Evolutionary conservation across 2,797 vertebrate genomes (phyloP).

Genomic region (Melanotaenia boesemani): DNA sequence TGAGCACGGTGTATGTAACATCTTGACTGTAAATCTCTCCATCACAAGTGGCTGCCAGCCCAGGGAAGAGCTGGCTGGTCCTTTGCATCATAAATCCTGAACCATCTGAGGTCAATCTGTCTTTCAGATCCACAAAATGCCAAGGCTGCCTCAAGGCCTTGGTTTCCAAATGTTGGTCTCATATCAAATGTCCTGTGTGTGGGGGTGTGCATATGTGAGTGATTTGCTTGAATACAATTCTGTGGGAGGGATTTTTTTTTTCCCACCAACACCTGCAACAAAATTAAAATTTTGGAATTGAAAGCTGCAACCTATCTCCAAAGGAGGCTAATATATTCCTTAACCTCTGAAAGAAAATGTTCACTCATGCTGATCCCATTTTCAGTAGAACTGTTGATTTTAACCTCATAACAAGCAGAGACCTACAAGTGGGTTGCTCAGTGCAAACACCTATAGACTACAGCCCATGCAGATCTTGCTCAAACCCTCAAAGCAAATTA

Average conservation of each 20-base stretch:
- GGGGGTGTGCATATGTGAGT: constrained; percentile 10
- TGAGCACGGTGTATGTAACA: constrained; percentile 43
- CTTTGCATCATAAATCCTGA: constrained; percentile 67
- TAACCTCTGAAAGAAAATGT: not conserved
- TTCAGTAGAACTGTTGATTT: not conserved
- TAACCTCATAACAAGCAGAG: not conserved
- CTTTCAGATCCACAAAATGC: constrained; percentile 63
- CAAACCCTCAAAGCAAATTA: constrained; percentile 1
- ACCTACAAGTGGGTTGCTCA: not conserved
- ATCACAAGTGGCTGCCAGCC: constrained; percentile 52
- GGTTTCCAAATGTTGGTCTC: constrained; percentile 49
- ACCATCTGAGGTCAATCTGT: constrained; percentile 70
- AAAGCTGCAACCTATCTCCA: not conserved
- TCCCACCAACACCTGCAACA: constrained; percentile 25
- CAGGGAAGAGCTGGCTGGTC: constrained; percentile 59
- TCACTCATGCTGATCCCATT: not conserved
- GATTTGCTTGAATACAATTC: constrained; percentile 16
- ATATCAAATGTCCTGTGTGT: constrained; percentile 37
- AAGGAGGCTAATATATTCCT: not conserved
- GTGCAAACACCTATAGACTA: not conserved
- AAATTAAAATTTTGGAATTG: constrained; percentile 11
- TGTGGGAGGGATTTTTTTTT: constrained; percentile 15
- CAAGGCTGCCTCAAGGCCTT: constrained; percentile 64
- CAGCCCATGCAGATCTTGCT: not conserved
- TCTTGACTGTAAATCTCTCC: constrained; percentile 65